Conservation (phyloP, 1,140 invertebrate genomes). For the Brachionus manjavacas region DNA sequence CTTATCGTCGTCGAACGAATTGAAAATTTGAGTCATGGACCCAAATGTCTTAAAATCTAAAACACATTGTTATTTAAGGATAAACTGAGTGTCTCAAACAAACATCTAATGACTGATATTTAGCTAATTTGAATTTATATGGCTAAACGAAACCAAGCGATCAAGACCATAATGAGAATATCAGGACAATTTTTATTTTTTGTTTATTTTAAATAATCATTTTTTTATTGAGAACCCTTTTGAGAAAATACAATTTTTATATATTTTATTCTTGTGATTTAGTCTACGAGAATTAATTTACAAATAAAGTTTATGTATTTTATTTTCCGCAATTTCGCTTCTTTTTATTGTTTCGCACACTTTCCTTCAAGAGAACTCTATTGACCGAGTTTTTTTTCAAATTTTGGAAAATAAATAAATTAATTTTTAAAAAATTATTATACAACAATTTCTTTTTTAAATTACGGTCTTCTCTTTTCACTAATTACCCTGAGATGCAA, state of each 20-base stretch:
- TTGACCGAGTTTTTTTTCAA: background rate
- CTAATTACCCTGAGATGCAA: background rate
- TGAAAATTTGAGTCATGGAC: background rate
- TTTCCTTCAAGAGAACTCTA: background rate
- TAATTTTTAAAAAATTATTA: background rate
- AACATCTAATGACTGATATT: background rate
- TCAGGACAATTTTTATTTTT: constrained; percentile 25
- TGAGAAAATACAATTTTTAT: constrained; percentile 42
- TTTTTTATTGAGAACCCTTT: background rate
- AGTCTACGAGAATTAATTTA: background rate
- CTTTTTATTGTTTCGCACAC: background rate
- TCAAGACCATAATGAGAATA: background rate
- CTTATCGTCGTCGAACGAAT: background rate
- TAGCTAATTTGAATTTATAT: background rate
- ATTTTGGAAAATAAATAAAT: background rate
- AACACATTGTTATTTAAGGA: background rate
- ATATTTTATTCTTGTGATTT: constrained; percentile 20
- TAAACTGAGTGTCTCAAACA: background rate
- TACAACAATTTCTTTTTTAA: background rate
- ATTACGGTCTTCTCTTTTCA: background rate
- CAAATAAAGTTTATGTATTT: constrained; percentile 14
- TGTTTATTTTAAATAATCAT: constrained; percentile 1
- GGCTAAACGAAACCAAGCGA: background rate
- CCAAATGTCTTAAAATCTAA: background rate
- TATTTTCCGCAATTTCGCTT: background rate